Evolutionary conservation across 2,113 vertebrate genomes (phyloP).

Genomic region (Spheniscus mendiculus): DNA sequence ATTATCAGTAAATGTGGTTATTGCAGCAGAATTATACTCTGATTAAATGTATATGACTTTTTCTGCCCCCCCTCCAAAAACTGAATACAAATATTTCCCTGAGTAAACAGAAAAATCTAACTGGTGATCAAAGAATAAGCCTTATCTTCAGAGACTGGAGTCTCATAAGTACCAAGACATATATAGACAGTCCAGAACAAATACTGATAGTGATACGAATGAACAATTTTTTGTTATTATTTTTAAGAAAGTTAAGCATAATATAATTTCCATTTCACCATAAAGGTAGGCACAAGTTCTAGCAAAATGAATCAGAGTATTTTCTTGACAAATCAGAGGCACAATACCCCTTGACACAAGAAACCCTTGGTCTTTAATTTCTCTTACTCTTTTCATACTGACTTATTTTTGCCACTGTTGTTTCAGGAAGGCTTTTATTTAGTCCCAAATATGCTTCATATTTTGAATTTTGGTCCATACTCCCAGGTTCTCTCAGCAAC

Average conservation of each 20-base stretch:
- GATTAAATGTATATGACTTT: neutral
- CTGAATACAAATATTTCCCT: neutral
- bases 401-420: neutral
- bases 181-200: neutral
- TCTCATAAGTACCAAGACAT: neutral
- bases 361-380: neutral
- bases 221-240: neutral
- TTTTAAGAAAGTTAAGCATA: neutral
- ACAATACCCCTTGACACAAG: neutral
- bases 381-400: neutral
- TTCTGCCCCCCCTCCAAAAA: neutral
- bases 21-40: neutral
- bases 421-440: neutral
- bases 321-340: neutral
- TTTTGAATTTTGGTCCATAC: neutral
- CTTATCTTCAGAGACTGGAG: neutral
- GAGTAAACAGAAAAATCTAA: neutral
- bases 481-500: neutral
- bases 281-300: neutral
- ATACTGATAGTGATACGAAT: neutral
- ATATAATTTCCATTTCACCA: neutral
- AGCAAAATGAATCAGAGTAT: neutral
- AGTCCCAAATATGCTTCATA: neutral
- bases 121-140: neutral
- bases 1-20: neutral